These are phyloP conservation scores for Tineola bisselliella DNA, from an alignment of 2,888 invertebrate genomes.

Conservation along the genomic window DNA sequence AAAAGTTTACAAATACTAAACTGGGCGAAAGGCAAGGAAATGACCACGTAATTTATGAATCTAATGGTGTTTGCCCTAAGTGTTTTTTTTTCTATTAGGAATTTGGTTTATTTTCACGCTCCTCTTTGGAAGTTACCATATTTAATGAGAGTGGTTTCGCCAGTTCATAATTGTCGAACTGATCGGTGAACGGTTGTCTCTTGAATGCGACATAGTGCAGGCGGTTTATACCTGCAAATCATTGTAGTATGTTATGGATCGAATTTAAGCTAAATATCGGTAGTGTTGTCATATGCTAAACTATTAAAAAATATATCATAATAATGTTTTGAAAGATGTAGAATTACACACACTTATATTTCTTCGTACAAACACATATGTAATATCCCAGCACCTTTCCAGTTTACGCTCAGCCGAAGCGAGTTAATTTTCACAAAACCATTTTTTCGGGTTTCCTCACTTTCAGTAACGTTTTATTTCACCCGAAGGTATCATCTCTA, in stretches of 20 bases:
- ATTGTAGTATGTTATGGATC: no score
- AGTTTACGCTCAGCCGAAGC: constrained; percentile 29
- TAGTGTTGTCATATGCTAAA: no score
- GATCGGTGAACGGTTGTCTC: no score
- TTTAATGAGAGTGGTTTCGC: no score
- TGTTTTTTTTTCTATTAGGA: neutral
- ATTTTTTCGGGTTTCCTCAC: constrained; percentile 53
- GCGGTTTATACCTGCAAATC: no score
- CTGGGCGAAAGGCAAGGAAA: constrained; percentile 7
- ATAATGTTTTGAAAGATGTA: no score
- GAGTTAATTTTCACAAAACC: constrained; percentile 59
- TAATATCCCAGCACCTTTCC: neutral
- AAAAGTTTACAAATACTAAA: constrained; percentile 12
- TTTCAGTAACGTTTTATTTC: constrained; percentile 57
- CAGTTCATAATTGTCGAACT: no score
- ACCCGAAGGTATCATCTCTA: constrained; percentile 55
- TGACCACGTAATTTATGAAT: constrained; percentile 8
- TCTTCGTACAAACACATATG: neutral
- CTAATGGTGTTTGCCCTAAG: neutral
- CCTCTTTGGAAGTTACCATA: no score
- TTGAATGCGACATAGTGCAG: no score
- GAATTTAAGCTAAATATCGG: no score
- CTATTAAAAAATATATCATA: no score
- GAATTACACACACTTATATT: no score
- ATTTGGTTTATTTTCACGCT: neutral